A percentile compares a stretch with the other conserved stretches of the same genome.
These are phyloP conservation scores for Crocuta crocuta DNA, from an alignment of 2,113 vertebrate species.

Conservation along the genomic window DNA sequence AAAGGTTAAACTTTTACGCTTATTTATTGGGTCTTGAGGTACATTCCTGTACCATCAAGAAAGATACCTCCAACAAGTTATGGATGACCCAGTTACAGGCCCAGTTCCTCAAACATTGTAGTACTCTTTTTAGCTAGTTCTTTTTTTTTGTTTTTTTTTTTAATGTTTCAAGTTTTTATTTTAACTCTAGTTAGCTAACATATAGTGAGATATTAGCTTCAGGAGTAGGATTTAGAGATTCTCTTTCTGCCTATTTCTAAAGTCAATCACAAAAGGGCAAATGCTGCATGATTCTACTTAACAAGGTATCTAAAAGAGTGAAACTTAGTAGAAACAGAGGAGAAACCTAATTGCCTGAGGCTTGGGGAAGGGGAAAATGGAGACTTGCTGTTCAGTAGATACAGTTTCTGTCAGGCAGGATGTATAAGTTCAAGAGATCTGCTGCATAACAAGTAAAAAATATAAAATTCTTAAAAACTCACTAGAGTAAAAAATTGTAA, in stretches of 20 bases:
- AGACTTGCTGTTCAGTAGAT: background rate
- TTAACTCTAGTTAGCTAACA: background rate
- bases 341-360: background rate
- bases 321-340: background rate
- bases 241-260: background rate
- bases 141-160: background rate
- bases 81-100: accelerated
- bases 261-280: background rate
- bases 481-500: background rate
- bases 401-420: background rate
- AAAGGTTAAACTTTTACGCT: background rate
- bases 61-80: background rate
- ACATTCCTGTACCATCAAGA: background rate
- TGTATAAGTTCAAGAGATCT: background rate
- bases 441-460: background rate
- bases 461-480: background rate
- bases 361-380: background rate
- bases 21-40: background rate
- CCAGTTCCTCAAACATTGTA: background rate
- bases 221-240: background rate
- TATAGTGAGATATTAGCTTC: background rate
- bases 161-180: background rate
- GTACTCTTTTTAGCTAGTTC: background rate
- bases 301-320: background rate
- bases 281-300: background rate